phyloP scores from a whole-genome alignment of 2,888 invertebrate genomes.

The Dicyrtomina minuta region DNA sequence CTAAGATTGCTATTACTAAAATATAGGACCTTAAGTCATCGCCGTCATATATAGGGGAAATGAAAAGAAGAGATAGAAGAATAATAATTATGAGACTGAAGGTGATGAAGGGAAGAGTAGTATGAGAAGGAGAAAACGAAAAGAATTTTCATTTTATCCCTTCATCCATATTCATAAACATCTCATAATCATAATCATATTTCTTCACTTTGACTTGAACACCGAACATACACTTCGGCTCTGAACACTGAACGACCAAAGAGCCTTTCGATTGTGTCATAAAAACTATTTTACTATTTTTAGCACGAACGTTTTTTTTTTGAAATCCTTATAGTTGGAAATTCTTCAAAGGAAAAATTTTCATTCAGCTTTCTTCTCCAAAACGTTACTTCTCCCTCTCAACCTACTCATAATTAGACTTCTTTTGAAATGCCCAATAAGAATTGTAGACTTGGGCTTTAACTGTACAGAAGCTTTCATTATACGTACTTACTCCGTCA shows the following conservation, averaged over 20 bases:
- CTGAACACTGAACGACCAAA: conserved; percentile 9
- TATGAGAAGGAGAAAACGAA: no score
- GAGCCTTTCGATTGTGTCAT: conserved; percentile 22
- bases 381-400: neutral
- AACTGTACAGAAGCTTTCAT: neutral
- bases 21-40: no score
- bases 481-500: neutral
- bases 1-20: no score
- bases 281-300: conserved; percentile 29
- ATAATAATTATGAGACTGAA: no score
- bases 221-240: conserved; percentile 7
- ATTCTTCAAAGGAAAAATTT: conserved; percentile 16
- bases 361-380: conserved; percentile 8
- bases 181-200: conserved; percentile 25
- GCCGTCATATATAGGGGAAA: neutral
- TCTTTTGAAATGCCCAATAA: conserved; percentile 15
- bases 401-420: conserved; percentile 26
- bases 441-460: neutral
- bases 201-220: no score
- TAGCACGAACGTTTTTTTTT: conserved; percentile 18
- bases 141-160: neutral
- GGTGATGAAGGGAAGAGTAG: conserved; percentile 27
- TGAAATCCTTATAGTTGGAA: conserved; percentile 4
- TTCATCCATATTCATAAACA: conserved; percentile 32
- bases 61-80: neutral